A percentile compares a stretch with the other conserved stretches of the same genome.
phyloP scores from a whole-genome alignment of 2,113 vertebrate genomes.

The Leptodactylus fuscus region DNA sequence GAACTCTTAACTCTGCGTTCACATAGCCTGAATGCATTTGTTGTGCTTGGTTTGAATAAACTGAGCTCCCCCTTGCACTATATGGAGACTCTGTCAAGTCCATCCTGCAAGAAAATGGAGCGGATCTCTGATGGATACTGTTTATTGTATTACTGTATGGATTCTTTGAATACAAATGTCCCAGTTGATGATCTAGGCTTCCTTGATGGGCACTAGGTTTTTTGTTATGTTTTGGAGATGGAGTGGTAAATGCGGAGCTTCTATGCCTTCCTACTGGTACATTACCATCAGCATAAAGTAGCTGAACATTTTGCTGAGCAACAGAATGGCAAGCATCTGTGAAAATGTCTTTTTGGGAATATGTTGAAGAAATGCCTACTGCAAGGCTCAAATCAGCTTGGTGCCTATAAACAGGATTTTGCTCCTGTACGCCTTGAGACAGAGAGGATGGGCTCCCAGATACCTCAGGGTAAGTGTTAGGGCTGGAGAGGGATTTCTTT shows the following conservation, averaged over 20 bases:
- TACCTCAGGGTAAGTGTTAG: slow-evolving; percentile 61
- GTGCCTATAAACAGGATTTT: slow-evolving; percentile 11
- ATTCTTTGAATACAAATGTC: slow-evolving; percentile 8
- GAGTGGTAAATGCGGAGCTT: slow-evolving; percentile 42
- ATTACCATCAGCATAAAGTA: slow-evolving; percentile 75
- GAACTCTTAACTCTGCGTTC: not conserved
- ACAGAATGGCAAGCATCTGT: slow-evolving; percentile 69
- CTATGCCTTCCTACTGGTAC: slow-evolving; percentile 70
- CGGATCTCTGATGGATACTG: not conserved
- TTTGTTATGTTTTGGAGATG: slow-evolving; percentile 52
- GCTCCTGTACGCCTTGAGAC: not conserved
- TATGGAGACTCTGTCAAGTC: not conserved
- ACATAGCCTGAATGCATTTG: not conserved
- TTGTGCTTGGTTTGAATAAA: not conserved
- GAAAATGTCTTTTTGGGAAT: slow-evolving; percentile 37
- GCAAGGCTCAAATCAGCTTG: not conserved
- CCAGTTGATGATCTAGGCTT: slow-evolving; percentile 32
- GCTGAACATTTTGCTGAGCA: slow-evolving; percentile 70
- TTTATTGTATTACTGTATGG: not conserved
- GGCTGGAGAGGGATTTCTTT: slow-evolving; percentile 63
- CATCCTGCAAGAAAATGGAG: not conserved
- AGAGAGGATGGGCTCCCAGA: not conserved
- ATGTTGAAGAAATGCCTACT: not conserved
- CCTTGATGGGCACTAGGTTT: slow-evolving; percentile 54
- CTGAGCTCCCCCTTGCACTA: not conserved